Evolutionary conservation across 2,113 vertebrate species (phyloP), one percentile per base, ranked within the genome.

Genomic region (Campylorhamphus procurvoides): DNA sequence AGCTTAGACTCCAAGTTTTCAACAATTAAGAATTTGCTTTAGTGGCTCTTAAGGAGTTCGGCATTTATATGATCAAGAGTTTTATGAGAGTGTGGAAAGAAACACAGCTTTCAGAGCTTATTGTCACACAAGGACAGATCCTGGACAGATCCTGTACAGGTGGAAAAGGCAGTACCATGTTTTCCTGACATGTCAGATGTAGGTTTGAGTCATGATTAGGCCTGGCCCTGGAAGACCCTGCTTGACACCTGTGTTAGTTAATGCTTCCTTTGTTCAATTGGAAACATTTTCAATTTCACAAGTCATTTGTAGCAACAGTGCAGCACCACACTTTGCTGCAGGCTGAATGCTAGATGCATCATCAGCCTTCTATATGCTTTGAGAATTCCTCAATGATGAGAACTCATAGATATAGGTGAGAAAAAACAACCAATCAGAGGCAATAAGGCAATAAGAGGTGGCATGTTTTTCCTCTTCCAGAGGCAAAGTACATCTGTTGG

Each of bases 241-340:
- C 50, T 44, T 42, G 47, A 12, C 10, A 6, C 37, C 31, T 46
- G 9, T 20, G 10, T 42, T 84, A 81, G 5, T 55, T 74, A 66
- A 42, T 33, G 39, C 17, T 33, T 7, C 6, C 14, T 64, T 89
- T 71, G 5, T 68, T 49, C 19, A 31, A 7, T 35, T 14, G 71
- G 56, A 86, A 86, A 39, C 62, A 14, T 37, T n/a, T 39, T 49
- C 23, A 17, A 16, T 85, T 80, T 66, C 29, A 29, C 19, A 55
- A 44, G 19, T 4, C 62, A 7, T 35, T 84, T 37, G 24, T 81
- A 49, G 18, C 16, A 37, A 6, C 11, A 53, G 18, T 23, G 15
- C 23, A 66, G 12, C 28, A 46, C 19, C 0, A 0, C 18, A 6
- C 23, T 49, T 53, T 33, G 25, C 35, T 60, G 13, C 13, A 23